Base-by-base conservation (phyloP, 2,113 vertebrate genomes). In the Engystomops pustulosus region DNA sequence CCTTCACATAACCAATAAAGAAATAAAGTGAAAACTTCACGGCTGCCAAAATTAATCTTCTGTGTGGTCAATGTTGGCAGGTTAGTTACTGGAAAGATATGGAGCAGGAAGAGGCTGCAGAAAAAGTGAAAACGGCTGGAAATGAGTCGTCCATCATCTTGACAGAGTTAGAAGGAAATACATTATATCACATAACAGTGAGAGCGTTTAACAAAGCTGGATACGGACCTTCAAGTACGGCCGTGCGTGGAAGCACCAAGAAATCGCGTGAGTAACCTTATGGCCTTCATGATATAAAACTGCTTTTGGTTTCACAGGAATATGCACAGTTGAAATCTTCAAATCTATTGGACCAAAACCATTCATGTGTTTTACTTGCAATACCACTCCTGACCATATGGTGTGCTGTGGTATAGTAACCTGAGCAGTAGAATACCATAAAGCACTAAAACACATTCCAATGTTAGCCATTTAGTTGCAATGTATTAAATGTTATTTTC, bases 121-220 rank as follows among this genome's bases (percentile, higher is more conserved):
- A 91, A 86, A 97, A 95, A 76, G 91, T 95, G 84, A 95, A 90
- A 89, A 98, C 96, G 0, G 85, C 88, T 23, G 96, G 95, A 87
- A 98, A 98, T 23, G 95, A 97, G 83, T 97, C 97, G 0, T 95
- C 94, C 23, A 85, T 95, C 88, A 89, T 96, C 20, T 87, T 99
- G 90, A 94, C 94, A 7, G 96, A 95, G 49, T 88, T 99, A 71
- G 96, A 98, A 88, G 96, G 96, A 71, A 95, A 98, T 88, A 96
- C 93, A 0, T 84, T 92, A 25, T 99, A 99, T 87, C 93, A 93
- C 86, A 87, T 98, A 89, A 94, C 93, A 0, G 97, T 98, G 55
- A 95, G 94, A 86, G 98, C 97, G 0, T 99, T 95, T 91, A 99
- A 99, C 18, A 95, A 92, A 86, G 97, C 97, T 17, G 98, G 98